Evolutionary conservation across 2,113 vertebrate genomes (phyloP).

Genomic region (Cynoglossus semilaevis): DNA sequence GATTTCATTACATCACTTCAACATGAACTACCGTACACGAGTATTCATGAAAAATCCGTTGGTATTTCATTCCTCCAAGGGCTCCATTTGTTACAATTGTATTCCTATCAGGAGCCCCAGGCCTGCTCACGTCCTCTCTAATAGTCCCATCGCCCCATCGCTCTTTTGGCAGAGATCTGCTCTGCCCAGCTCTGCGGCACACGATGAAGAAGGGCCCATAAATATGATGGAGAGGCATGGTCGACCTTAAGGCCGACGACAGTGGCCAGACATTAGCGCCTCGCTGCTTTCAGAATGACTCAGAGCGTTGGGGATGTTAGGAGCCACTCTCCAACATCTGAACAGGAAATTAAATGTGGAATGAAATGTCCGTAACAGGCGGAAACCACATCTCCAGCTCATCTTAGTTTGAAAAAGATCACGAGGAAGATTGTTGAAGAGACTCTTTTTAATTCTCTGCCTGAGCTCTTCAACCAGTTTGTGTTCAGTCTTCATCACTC

Average conservation of each 20-base stretch:
- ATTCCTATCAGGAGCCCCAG: background rate
- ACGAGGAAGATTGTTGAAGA: slow-evolving; percentile 23
- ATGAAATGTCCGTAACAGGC: slow-evolving; percentile 54
- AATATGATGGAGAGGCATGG: slow-evolving; percentile 65
- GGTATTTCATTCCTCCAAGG: background rate
- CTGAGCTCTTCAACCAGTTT: background rate
- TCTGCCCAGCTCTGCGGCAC: slow-evolving; percentile 18
- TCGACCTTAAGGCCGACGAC: slow-evolving; percentile 60
- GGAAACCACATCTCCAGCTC: slow-evolving; percentile 23
- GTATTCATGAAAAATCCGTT: background rate
- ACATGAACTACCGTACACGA: background rate
- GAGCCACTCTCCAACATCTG: slow-evolving; percentile 40
- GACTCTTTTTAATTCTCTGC: slow-evolving; percentile 8
- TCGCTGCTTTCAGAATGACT: slow-evolving; percentile 48
- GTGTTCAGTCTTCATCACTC: too few relatives aligned
- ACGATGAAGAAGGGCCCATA: slow-evolving; percentile 56
- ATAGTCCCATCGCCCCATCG: slow-evolving; percentile 7
- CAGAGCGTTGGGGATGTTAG: slow-evolving; percentile 47
- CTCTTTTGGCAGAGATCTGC: slow-evolving; percentile 2
- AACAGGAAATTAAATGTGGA: slow-evolving; percentile 69
- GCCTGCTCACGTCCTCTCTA: slow-evolving; percentile 1
- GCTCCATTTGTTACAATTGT: slow-evolving; percentile 24
- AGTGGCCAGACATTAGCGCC: slow-evolving; percentile 51
- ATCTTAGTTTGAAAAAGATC: slow-evolving; percentile 47
- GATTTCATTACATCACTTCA: background rate